Evolutionary conservation across 2,888 invertebrate genomes (phyloP), one percentile per base, ranked within the genome.

Genomic region (Lysandra coridon): DNA sequence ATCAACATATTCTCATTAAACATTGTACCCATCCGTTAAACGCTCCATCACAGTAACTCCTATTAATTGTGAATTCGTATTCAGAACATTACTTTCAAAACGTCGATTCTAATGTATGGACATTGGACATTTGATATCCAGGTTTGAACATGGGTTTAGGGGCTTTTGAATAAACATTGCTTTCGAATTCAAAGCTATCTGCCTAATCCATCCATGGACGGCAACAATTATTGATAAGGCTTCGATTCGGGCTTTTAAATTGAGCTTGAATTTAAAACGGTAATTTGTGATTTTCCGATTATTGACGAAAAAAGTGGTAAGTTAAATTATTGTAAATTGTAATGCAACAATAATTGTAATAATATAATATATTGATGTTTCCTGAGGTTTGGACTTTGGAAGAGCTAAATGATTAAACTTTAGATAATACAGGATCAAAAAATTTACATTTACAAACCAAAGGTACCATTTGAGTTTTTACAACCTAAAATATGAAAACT

Each of bases 81-180:
- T 69, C 37, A 6, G 33, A 33, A 37, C 69, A 69, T 69, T 69
- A 69, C 69, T 69, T 69, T 69, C 33, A 33, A 64, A 64, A 64
- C 7, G 64, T 64, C 64, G 30, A 69, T 14, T 69, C 69, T 33
- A 69, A 69, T 69, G 69, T 69, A 77, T 57, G 53, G 60, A 33
- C 23, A 64, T n/a, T n/a, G 30, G 33, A 12, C 33, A 69, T 33
- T 78, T 44, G 30, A 57, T 74, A 73, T 1, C 33, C n/a, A 62
- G 53, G 64, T 12, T 30, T 17, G 69, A 37, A 37, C 69, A 69
- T 37, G 69, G 64, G 69, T 5, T 69, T 69, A 69, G 33, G 37
- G 69, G 37, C 69, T 69, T 64, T 64, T 69, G 69, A 37, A 69
- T 69, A 69, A 69, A 33, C 33, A 14, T 69, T 4, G 23, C 33